phyloP scores from a whole-genome alignment of 2,888 invertebrate genomes.

The Amitus sp. region DNA sequence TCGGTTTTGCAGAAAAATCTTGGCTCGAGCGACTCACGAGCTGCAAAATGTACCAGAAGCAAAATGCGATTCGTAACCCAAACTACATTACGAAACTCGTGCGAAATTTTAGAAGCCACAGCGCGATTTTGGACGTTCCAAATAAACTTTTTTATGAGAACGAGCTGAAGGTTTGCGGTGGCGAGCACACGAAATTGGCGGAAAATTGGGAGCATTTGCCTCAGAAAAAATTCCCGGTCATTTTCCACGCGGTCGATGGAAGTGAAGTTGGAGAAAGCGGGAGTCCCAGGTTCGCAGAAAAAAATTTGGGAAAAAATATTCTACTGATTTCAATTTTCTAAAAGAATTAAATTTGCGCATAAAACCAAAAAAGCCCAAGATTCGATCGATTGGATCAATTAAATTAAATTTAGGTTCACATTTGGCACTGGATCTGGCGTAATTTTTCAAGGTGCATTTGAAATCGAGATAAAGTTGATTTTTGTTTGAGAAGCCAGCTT shows the following conservation, averaged over 20 bases:
- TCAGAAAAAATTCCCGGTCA: conserved; percentile 68
- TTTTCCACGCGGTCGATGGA: conserved; percentile 72
- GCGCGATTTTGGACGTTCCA: conserved; percentile 73
- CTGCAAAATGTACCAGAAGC: conserved; percentile 66
- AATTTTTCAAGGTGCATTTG: too few relatives aligned
- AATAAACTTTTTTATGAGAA: conserved; percentile 79
- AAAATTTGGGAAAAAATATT: too few relatives aligned
- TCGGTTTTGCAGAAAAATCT: conserved; percentile 68
- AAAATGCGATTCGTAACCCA: conserved; percentile 63
- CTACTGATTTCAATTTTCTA: too few relatives aligned
- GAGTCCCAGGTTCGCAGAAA: conserved; percentile 56
- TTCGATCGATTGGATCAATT: too few relatives aligned
- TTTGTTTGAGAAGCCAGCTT: too few relatives aligned
- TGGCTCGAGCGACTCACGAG: conserved; percentile 76
- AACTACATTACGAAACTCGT: conserved; percentile 78
- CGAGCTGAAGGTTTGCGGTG: conserved; percentile 58
- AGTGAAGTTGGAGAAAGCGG: conserved; percentile 67
- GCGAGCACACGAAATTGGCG: conserved; percentile 43
- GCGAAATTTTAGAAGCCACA: conserved; percentile 80
- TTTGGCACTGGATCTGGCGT: too few relatives aligned
- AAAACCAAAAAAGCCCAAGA: too few relatives aligned
- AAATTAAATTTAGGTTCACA: too few relatives aligned
- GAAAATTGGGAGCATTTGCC: conserved; percentile 64
- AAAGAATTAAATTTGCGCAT: too few relatives aligned
- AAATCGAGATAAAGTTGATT: too few relatives aligned